These are phyloP conservation scores for Pitta sordida DNA, from an alignment of 2,113 vertebrate genomes.

Conservation along the genomic window DNA sequence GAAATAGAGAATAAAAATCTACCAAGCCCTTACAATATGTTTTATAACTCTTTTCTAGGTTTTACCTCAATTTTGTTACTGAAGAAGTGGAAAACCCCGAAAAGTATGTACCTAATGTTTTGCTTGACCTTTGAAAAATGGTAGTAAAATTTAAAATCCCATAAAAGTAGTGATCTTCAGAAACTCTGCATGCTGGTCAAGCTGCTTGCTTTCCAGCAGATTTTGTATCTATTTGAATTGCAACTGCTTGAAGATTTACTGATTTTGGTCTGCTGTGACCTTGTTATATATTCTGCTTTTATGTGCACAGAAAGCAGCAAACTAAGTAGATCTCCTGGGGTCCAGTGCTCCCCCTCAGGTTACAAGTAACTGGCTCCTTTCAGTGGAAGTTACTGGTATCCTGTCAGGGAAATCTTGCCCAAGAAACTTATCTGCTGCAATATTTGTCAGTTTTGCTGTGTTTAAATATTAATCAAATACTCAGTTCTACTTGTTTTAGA, in stretches of 20 bases:
- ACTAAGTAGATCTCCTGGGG: conserved; percentile 29
- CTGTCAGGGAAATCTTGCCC: conserved; percentile 6
- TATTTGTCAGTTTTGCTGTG: conserved; percentile 32
- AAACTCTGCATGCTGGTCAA: conserved; percentile 1
- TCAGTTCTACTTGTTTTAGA: conserved; percentile 12
- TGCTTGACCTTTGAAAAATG: background rate
- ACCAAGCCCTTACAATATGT: background rate
- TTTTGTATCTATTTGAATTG: conserved; percentile 28
- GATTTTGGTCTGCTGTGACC: conserved; percentile 28
- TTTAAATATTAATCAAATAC: conserved; percentile 52
- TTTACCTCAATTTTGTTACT: conserved; percentile 97
- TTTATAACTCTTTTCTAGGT: conserved; percentile 76
- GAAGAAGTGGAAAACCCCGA: conserved; percentile 95
- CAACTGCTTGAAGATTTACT: conserved; percentile 20
- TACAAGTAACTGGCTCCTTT: background rate
- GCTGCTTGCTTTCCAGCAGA: conserved; percentile 10
- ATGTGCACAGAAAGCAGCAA: conserved; percentile 30
- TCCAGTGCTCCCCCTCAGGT: background rate
- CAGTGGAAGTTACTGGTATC: conserved; percentile 18
- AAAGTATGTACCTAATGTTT: conserved; percentile 75
- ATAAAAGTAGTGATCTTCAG: background rate
- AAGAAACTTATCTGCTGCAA: background rate
- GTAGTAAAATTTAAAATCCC: background rate
- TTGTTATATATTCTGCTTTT: conserved; percentile 13
- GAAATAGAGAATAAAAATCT: background rate